Base-by-base conservation (phyloP, 2,888 invertebrate species). In the Steromphala cineraria region DNA sequence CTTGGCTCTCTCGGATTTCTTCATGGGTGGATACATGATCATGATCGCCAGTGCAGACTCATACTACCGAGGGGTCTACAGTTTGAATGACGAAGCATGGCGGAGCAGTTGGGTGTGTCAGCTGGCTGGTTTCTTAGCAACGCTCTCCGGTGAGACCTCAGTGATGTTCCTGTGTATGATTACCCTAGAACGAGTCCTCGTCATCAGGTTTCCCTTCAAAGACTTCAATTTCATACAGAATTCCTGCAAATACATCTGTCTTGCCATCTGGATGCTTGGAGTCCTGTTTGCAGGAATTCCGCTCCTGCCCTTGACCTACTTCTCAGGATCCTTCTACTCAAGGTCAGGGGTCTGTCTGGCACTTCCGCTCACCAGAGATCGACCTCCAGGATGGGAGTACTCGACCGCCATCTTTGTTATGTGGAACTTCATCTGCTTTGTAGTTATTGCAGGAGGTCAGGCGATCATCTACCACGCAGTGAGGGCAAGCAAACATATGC, bases 111-210 rank as follows among this genome's bases (percentile, higher is more conserved):
- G 21, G 2, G 74, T 78, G n/a, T 90, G 90, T 78, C 79, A 83
- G 19, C 8, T 87, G 67, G 87, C 89, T 8, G 90, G 90, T 13
- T 80, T 85, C 31, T 62, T 89, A 52, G 83, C 88, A 0, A 83
- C 86, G 5, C 19, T 89, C 28, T 95, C 95, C 81, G 95, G 95
- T 82, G 95, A 95, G 90, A 95, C 95, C 2, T 95, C 95, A 0
- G 95, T 95, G 2, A 90, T 95, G 82, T 94, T 95, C 75, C 93
- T 95, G 17, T 94, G 95, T 0, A 87, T 95, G 82, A 95, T 95
- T 79, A 95, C 95, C 0, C 94, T 95, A 93, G 95, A 95, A 90
- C 94, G 95, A 17, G 94, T 95, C 85, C 94, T 95, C 84, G 95
- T 95, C 0, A 95, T 95, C 56, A 94, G 95, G n/a, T 94, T 95